A percentile compares a stretch with the other conserved stretches of the same genome.
Conservation (phyloP, 2,888 invertebrate species). For the Thera obeliscata region DNA sequence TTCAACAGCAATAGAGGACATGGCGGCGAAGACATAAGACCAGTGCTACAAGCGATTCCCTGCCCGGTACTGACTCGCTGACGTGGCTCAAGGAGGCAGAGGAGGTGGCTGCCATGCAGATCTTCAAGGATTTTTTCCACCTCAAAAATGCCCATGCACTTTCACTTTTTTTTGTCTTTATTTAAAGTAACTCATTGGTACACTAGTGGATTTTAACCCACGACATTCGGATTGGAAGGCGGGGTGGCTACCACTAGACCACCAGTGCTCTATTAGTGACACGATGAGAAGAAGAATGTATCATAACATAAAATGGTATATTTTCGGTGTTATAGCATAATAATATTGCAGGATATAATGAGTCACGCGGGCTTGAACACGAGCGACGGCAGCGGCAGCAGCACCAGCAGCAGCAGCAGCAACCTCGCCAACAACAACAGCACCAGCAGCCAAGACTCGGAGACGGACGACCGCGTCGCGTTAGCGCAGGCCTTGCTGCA, state of each 20-base stretch:
- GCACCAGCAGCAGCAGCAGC: slow-evolving; percentile 71
- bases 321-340: no score
- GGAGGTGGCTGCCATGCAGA: slow-evolving; percentile 93
- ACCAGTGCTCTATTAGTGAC: no score
- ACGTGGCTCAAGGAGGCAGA: slow-evolving; percentile 93
- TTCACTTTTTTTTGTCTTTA: no score
- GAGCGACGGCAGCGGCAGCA: slow-evolving; percentile 65
- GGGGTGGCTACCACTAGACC: no score
- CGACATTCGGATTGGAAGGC: no score
- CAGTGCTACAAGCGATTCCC: slow-evolving; percentile 95
- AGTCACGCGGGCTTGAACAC: slow-evolving; percentile 93
- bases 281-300: no score
- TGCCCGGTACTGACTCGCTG: slow-evolving; percentile 93
- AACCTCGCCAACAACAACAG: slow-evolving; percentile 77
- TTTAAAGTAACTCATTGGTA: no score
- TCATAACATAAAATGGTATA: no score
- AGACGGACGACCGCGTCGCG: slow-evolving; percentile 94
- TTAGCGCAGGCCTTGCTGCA: slow-evolving; percentile 95
- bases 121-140: slow-evolving; percentile 86
- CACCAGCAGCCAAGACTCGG: slow-evolving; percentile 71
- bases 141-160: no score
- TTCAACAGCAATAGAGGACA: slow-evolving; percentile 46
- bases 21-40: slow-evolving; percentile 87
- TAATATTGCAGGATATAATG: slow-evolving; percentile 84
- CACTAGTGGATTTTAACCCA: no score